Conservation (phyloP, 2,113 vertebrate species). For the human (Homo sapiens) region DNA sequence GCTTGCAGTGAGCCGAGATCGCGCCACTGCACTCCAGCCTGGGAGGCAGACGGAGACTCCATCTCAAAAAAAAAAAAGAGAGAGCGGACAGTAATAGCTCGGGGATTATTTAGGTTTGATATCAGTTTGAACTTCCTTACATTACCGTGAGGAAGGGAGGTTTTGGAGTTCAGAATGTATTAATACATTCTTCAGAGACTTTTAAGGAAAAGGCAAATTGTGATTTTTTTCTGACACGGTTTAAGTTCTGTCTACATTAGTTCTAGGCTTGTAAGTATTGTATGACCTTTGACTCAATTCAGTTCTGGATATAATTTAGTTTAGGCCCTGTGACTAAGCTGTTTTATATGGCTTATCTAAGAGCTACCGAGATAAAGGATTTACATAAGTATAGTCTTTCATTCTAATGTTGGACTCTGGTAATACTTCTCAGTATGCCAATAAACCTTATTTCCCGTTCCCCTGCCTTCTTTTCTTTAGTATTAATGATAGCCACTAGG, state of each 20-base stretch:
- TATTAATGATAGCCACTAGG: not conserved
- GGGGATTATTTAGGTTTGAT: not conserved
- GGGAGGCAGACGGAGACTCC: too few relatives aligned
- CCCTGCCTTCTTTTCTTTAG: not conserved
- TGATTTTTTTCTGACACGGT: not conserved
- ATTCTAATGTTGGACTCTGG: not conserved
- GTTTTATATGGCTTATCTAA: not conserved
- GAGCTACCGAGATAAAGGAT: constrained; percentile 17
- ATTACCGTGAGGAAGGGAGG: not conserved
- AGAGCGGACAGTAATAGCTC: not conserved
- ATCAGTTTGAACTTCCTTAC: not conserved
- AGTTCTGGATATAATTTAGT: constrained; percentile 1
- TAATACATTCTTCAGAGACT: not conserved
- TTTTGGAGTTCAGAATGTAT: not conserved
- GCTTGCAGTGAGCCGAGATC: too few relatives aligned
- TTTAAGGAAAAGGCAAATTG: not conserved
- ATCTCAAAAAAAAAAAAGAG: too few relatives aligned
- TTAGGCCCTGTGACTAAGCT: constrained; percentile 1
- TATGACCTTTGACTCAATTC: constrained; percentile 16
- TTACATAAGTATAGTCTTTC: not conserved
- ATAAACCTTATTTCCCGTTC: not conserved
- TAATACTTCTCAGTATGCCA: not conserved
- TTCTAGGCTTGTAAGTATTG: not conserved
- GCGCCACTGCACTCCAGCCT: too few relatives aligned
- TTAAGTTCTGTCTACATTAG: not conserved